phyloP scores from a whole-genome alignment of 2,888 invertebrate species.

The Drosophila borborema region DNA sequence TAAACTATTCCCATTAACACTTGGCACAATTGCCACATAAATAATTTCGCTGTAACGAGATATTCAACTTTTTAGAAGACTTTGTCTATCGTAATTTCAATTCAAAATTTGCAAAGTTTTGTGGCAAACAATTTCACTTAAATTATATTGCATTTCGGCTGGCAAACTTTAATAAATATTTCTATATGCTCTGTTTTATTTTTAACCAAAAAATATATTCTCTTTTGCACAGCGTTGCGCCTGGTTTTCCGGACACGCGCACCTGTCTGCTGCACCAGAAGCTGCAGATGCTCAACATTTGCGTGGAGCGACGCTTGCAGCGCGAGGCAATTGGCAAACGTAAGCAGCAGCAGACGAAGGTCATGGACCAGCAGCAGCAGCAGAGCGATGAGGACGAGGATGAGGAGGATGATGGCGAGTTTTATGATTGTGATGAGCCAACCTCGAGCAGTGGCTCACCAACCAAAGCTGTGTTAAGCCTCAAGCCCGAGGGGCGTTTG shows the following conservation, averaged over 20 bases:
- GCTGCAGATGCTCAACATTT: conserved; percentile 94
- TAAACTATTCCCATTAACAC: neutral
- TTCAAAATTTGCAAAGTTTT: neutral
- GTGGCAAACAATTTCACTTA: conserved; percentile 2
- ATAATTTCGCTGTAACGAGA: neutral
- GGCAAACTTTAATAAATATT: conserved; percentile 5
- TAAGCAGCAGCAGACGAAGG: conserved; percentile 65
- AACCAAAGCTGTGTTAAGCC: conserved; percentile 84
- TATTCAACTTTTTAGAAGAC: neutral
- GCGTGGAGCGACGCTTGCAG: conserved; percentile 88
- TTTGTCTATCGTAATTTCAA: neutral
- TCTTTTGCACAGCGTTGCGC: conserved; percentile 88
- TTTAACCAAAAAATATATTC: neutral
- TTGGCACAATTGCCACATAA: neutral
- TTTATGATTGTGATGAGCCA: conserved; percentile 91
- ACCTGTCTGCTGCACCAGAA: conserved; percentile 97
- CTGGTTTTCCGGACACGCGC: conserved; percentile 93
- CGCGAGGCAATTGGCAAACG: conserved; percentile 76
- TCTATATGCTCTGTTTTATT: neutral
- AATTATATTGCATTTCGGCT: neutral
- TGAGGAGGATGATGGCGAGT: conserved; percentile 87
- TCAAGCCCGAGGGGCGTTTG: conserved; percentile 89
- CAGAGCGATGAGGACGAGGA: conserved; percentile 33
- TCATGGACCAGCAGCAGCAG: conserved; percentile 13
- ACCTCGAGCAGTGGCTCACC: conserved; percentile 35